Conservation (phyloP, 2,888 invertebrate genomes). For the Neoaliturus tenellus region DNA sequence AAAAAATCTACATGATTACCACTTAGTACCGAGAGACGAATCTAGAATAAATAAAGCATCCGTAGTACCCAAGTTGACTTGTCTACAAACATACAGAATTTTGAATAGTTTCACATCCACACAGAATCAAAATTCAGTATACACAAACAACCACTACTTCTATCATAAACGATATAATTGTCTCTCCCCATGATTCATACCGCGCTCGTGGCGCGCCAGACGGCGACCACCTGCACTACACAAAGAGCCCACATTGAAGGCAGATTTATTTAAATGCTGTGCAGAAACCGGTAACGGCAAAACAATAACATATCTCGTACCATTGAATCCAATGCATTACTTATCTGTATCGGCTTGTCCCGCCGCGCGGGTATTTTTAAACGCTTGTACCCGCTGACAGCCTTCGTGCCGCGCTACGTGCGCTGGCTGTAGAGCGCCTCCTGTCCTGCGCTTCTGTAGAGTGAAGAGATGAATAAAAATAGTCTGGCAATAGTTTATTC, state of each 20-base stretch:
- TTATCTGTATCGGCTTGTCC: conserved; percentile 27
- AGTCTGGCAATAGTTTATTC: no score
- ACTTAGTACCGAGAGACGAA: no score
- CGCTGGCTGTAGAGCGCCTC: not conserved
- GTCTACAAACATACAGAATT: no score
- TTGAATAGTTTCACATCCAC: no score
- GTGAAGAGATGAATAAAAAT: no score
- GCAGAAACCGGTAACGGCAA: conserved; percentile 24
- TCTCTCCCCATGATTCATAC: not conserved
- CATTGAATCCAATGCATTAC: conserved; percentile 47
- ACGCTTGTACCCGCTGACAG: conserved; percentile 9
- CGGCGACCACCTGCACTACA: conserved; percentile 34
- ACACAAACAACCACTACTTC: no score
- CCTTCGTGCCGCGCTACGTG: not conserved
- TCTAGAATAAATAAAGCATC: no score
- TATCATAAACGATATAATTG: no score
- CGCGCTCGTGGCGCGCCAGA: not conserved
- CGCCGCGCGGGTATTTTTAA: not conserved
- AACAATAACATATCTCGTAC: conserved; percentile 43
- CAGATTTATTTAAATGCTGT: conserved; percentile 50
- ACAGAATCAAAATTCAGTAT: no score
- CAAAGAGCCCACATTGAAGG: conserved; percentile 41
- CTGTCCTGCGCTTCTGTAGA: no score
- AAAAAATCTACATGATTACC: no score
- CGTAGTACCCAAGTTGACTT: no score